A percentile compares a stretch with the other conserved stretches of the same genome.
Conservation (phyloP, 1,140 invertebrate genomes). For the Eciton burchellii region DNA sequence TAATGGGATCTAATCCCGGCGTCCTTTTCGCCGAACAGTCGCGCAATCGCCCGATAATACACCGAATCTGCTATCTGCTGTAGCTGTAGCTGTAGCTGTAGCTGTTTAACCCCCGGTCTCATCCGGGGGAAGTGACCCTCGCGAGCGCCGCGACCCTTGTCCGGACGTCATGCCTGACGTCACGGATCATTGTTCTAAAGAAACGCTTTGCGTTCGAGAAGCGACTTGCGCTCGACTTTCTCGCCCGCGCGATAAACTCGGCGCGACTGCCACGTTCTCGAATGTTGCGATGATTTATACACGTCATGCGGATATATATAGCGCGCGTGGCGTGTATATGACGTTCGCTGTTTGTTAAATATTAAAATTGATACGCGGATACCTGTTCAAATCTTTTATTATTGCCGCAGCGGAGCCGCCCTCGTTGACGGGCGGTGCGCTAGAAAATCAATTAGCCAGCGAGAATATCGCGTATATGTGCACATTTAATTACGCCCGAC, state of each 20-base stretch:
- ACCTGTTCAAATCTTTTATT: constrained; percentile 3
- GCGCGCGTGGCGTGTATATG: no score
- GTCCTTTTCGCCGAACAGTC: constrained; percentile 36
- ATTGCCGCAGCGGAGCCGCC: neutral
- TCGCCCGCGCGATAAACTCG: no score
- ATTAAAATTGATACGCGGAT: neutral
- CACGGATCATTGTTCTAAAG: neutral
- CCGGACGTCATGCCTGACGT: neutral
- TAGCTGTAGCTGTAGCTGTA: constrained; percentile 52
- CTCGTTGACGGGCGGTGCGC: neutral
- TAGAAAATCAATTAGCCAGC: constrained; percentile 36
- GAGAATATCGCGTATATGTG: constrained; percentile 30
- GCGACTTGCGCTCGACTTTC: neutral
- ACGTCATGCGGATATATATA: no score
- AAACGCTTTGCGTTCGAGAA: constrained; percentile 3
- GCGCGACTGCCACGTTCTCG: no score
- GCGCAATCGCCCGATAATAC: constrained; percentile 69
- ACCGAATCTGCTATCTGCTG: constrained; percentile 64
- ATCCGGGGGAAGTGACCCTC: constrained; percentile 40
- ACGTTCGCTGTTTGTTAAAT: no score
- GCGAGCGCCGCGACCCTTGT: neutral
- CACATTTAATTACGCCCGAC: constrained; percentile 36
- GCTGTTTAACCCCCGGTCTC: constrained; percentile 60
- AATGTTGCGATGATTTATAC: no score
- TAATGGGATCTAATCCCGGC: constrained; percentile 28